Evolutionary conservation across 2,113 vertebrate species (phyloP).

Genomic region (Sinocyclocheilus maitianheensis): DNA sequence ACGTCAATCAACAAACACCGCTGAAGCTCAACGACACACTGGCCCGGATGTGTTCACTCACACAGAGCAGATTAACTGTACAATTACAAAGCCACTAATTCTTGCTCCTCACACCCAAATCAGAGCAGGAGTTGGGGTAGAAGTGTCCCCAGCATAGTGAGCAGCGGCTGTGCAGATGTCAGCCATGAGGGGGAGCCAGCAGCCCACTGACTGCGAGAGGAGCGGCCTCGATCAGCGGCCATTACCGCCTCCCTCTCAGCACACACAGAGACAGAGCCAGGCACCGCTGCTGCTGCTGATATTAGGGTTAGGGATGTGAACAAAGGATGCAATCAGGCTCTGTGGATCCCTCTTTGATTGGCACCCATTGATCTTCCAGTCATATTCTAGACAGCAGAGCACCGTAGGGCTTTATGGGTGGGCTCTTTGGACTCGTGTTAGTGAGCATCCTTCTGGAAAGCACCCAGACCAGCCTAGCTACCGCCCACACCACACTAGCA

Average conservation of each 20-base stretch:
- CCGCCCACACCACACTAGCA: neutral
- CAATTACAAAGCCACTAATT: neutral
- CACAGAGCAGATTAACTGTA: neutral
- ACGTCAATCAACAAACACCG: constrained; percentile 18
- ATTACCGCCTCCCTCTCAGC: constrained; percentile 60
- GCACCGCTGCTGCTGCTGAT: neutral
- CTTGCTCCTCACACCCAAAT: constrained; percentile 35
- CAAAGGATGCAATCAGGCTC: neutral
- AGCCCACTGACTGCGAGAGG: constrained; percentile 62
- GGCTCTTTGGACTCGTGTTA: neutral
- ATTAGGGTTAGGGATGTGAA: neutral
- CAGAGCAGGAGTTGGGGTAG: neutral
- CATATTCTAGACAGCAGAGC: neutral
- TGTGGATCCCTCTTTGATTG: neutral
- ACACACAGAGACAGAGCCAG: neutral
- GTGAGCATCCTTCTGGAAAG: neutral
- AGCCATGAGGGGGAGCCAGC: constrained; percentile 79
- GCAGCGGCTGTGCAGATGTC: constrained; percentile 65
- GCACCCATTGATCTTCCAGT: neutral
- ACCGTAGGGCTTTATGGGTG: neutral
- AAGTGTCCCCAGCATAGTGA: neutral
- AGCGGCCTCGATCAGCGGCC: constrained; percentile 69
- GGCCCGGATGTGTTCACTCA: neutral
- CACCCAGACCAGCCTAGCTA: neutral
- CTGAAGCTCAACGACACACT: neutral